Percentiles rank a stretch among this genome's conserved stretches.
Conservation (phyloP, 2,888 invertebrate species). For the Incurvaria masculella region DNA sequence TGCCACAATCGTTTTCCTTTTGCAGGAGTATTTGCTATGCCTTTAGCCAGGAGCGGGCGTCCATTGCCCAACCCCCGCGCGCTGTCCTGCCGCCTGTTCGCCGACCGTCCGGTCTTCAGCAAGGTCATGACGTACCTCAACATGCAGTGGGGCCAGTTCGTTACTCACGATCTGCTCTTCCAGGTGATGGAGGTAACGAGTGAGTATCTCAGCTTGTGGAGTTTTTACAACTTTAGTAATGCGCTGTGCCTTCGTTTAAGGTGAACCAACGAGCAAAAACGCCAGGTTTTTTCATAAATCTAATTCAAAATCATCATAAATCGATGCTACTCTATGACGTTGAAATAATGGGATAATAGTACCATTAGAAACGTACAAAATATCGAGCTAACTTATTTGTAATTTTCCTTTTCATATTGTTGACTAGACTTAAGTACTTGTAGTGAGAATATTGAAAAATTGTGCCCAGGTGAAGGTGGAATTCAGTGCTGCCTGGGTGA, state of each 20-base stretch:
- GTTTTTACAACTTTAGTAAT: too few relatives aligned
- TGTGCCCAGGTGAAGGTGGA: conserved; percentile 38
- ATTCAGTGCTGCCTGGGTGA: conserved; percentile 52
- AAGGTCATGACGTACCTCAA: conserved; percentile 54
- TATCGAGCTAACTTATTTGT: too few relatives aligned
- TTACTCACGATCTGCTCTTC: conserved; percentile 66
- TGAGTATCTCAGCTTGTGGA: conserved; percentile 22
- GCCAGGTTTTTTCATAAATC: too few relatives aligned
- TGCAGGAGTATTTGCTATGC: conserved; percentile 51
- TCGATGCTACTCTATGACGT: too few relatives aligned
- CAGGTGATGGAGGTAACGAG: conserved; percentile 60
- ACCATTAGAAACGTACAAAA: too few relatives aligned
- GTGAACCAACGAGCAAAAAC: too few relatives aligned
- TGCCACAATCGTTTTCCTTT: neutral
- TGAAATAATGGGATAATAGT: too few relatives aligned
- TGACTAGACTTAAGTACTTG: too few relatives aligned
- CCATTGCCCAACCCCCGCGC: conserved; percentile 62
- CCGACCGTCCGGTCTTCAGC: conserved; percentile 49
- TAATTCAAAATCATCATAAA: too few relatives aligned
- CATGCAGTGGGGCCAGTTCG: conserved; percentile 72
- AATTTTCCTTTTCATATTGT: too few relatives aligned
- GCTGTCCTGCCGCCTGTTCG: conserved; percentile 61
- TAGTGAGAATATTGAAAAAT: too few relatives aligned
- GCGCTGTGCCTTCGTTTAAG: too few relatives aligned
- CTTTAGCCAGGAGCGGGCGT: conserved; percentile 46